Evolutionary conservation across 2,797 vertebrate species (phyloP).

Genomic region (Ctenopoma multispine): DNA sequence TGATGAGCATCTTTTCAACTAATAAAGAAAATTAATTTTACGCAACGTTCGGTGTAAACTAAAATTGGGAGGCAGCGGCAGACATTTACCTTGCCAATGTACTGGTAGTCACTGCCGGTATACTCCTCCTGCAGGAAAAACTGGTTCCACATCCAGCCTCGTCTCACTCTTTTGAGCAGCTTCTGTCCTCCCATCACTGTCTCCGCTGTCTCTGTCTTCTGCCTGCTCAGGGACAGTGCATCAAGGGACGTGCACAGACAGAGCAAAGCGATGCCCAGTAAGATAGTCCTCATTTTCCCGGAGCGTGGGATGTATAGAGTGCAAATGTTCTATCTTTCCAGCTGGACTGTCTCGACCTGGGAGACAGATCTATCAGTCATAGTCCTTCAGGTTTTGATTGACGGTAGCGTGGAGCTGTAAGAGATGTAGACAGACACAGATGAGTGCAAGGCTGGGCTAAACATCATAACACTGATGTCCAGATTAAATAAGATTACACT

Average conservation of each 20-base stretch:
- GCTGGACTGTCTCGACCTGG: constrained; percentile 51
- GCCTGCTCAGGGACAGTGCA: constrained; percentile 76
- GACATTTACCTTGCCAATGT: constrained; percentile 93
- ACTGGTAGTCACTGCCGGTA: constrained; percentile 92
- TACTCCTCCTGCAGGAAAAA: constrained; percentile 97
- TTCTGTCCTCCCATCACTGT: constrained; percentile 34
- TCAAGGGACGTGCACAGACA: constrained; percentile 55
- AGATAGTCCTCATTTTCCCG: constrained; percentile 74
- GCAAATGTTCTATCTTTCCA: constrained; percentile 69
- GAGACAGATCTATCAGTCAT: constrained; percentile 58
- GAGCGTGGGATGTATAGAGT: constrained; percentile 7
- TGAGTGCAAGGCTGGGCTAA: neutral
- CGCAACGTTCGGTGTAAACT: neutral
- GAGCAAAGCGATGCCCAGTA: constrained; percentile 60
- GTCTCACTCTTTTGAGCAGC: constrained; percentile 86
- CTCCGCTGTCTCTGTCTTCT: constrained; percentile 53
- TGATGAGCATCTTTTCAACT: constrained; percentile 20
- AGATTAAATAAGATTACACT: neutral
- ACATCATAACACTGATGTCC: neutral
- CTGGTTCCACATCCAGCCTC: constrained; percentile 99
- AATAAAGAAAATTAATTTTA: constrained; percentile 14
- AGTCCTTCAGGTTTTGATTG: constrained; percentile 56
- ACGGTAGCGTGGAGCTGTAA: constrained; percentile 48
- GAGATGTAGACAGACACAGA: constrained; percentile 8
- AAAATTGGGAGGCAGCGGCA: neutral